Conservation (phyloP, 2,888 invertebrate genomes). For the Minunthozetes semirufus region DNA sequence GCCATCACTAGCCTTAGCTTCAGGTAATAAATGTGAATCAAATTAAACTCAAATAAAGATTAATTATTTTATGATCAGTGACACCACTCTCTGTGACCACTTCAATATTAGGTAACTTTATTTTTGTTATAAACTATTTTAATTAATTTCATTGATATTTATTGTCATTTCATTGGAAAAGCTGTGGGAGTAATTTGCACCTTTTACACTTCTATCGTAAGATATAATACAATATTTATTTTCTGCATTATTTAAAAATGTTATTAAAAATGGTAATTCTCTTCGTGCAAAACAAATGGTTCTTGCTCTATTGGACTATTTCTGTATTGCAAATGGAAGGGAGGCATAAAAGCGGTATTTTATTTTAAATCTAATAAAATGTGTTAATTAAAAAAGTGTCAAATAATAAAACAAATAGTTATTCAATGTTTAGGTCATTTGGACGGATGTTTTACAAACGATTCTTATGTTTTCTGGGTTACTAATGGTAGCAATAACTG, state of each 20-base stretch:
- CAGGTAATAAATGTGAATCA: neutral
- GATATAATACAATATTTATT: neutral
- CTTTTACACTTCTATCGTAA: conserved; percentile 30
- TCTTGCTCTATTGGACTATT: no score
- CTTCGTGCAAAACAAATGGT: no score
- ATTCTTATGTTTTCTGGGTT: conserved; percentile 22
- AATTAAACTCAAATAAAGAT: neutral
- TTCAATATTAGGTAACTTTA: no score
- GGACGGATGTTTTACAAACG: conserved; percentile 28
- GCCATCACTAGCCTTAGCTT: conserved; percentile 9
- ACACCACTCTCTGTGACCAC: conserved; percentile 24
- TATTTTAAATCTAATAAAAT: neutral
- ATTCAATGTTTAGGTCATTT: neutral
- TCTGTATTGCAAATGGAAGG: neutral
- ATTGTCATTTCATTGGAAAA: no score
- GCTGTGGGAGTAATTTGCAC: conserved; percentile 21
- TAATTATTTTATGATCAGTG: neutral
- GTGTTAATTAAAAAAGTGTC: no score
- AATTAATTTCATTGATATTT: no score
- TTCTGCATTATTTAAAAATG: no score
- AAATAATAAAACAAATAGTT: no score
- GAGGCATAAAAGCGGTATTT: conserved; percentile 30
- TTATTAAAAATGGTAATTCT: no score
- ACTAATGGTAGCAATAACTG: conserved; percentile 7
- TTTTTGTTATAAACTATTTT: no score